Conservation (phyloP, 2,888 invertebrate species). For the Tuberolachnus salignus region DNA sequence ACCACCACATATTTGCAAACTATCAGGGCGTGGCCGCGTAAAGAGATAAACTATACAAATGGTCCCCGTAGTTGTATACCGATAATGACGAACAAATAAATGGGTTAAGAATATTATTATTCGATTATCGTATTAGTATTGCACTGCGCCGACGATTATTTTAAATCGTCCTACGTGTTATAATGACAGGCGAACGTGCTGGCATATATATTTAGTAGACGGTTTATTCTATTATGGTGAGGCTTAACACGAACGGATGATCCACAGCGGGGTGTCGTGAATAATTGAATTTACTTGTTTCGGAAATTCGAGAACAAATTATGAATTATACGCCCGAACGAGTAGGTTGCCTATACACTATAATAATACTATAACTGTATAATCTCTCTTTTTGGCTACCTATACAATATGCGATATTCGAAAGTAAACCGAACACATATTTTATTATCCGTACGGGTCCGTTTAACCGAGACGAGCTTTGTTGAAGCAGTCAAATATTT, state of each 20-base stretch:
- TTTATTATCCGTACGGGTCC: too few relatives aligned
- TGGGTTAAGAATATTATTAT: neutral
- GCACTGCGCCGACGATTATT: constrained; percentile 23
- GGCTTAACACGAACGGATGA: constrained; percentile 17
- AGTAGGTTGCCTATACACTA: neutral
- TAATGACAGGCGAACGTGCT: constrained; percentile 7
- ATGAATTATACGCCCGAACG: neutral
- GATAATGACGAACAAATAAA: neutral
- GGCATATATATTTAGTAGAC: neutral
- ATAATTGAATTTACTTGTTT: constrained; percentile 36
- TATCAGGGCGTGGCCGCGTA: constrained; percentile 1
- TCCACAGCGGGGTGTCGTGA: constrained; percentile 40
- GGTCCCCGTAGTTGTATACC: neutral
- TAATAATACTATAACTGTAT: too few relatives aligned
- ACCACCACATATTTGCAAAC: neutral
- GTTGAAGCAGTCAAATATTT: neutral
- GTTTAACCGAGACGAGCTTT: neutral
- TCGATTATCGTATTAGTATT: too few relatives aligned
- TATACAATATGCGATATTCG: too few relatives aligned
- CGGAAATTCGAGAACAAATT: constrained; percentile 15
- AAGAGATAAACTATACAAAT: neutral
- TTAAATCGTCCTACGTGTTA: constrained; percentile 19
- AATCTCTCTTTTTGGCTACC: too few relatives aligned
- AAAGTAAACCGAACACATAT: too few relatives aligned
- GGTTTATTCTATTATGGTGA: neutral